Base-by-base conservation (phyloP, 2,888 invertebrate genomes). In the Cynaeus angustus region DNA sequence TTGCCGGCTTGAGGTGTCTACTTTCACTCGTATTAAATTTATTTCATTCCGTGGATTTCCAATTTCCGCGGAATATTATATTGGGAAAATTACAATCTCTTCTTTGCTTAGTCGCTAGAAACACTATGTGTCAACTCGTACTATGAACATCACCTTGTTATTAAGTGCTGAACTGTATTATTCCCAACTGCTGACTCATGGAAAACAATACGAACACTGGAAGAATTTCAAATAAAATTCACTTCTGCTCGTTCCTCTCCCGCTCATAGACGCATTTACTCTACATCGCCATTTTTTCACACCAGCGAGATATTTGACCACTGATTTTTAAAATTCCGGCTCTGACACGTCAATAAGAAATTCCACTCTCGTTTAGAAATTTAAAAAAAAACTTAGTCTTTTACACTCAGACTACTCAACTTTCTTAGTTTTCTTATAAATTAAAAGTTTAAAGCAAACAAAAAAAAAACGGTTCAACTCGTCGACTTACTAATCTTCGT, bases 151-250 rank as follows among this genome's bases (percentile, higher is more conserved):
- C 55, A 62, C 38, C 53, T 65, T 65, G 53, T 65, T 65, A 53
- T 65, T 65, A 65, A 65, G 53, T 65, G 55, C 65, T 65, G 55
- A 55, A 65, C 53, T 53, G 33, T 55, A 43, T 53, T 30, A 43
- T 53, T 53, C 43, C 45, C 52, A 53, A 43, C 45, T 53, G 65
- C 55, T 65, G 65, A 55, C 43, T 62, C 62, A 26, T 9, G 55
- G 16, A 50, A 53, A 62, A 62, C 48, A 62, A 43, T 28, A 65
- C 9, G 55, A 65, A 65, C 45, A 65, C 26, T 38, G 10, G 8
- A 45, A 55, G 55, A 65, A 55, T 65, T 65, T 45, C 38, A 65
- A 65, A 53, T 65, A 65, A 53, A 65, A 55, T 50, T 26, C 41
- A 26, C n/a, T 52, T 33, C 28, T 38, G 8, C 38, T 21, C 41